Base-by-base conservation (phyloP, 2,113 vertebrate species). In the Hydrochoerus hydrochaeris region DNA sequence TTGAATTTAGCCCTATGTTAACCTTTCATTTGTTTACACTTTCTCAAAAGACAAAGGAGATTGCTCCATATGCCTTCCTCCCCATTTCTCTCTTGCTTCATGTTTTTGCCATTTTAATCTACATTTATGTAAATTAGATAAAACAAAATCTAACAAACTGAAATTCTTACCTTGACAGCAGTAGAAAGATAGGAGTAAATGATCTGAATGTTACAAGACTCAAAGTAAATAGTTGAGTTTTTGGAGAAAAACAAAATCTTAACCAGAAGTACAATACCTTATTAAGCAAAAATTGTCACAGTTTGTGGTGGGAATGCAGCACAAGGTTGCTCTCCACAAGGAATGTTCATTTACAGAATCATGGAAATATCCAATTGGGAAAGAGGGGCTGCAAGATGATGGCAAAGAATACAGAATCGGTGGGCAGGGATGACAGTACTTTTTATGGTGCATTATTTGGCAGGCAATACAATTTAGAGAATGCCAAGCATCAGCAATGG, bases 221-320 rank as follows among this genome's bases (percentile, higher is more conserved):
- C 94, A 17, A 60, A 97, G 90, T 95, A 85, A 95, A 69, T 67
- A 94, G 85, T 71, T 41, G 46, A 67, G 5, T 69, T 80, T 46
- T 14, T 17, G 30, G 46, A 89, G n/a, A 28, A 89, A 93, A 85
- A 84, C 20, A 87, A 73, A 95, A 91, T 26, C 9, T 32, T 75
- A 30, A 49, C 44, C 44, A 32, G 44, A 78, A 49, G 17, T 19
- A 78, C 28, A 88, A 90, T 78, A 86, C 81, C 12, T 88, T 88
- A 95, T 38, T 73, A 58, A 80, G 32, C 26, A 41, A 80, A 30
- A 58, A 71, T 62, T 54, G 38, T 86, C 60, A 52, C 17, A 73
- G 54, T 49, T 0, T 78, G 60, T 80, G 75, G 77, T 60, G 52
- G 7, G 41, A 90, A 32, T 7, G 0, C 30, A 93, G 89, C 2